A percentile compares a stretch with the other conserved stretches of the same genome.
These are phyloP conservation scores for Tachypleus tridentatus DNA, from an alignment of 1,140 invertebrate species.

Conservation along the genomic window DNA sequence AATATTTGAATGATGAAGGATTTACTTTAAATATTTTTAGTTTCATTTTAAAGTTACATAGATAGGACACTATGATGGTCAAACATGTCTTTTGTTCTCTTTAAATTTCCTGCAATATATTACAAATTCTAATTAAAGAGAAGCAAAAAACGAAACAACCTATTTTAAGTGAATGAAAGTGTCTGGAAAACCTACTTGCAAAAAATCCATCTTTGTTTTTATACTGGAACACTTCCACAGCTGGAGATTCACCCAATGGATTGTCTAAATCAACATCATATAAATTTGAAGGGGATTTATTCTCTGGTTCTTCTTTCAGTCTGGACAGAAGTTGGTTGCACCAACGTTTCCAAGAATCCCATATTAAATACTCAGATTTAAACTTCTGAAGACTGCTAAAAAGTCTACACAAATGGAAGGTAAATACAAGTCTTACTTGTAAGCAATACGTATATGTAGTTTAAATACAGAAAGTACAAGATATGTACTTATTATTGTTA, in stretches of 20 bases:
- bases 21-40: too few species aligned
- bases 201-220: constrained; percentile 32
- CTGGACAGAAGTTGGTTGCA: background rate
- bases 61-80: too few species aligned
- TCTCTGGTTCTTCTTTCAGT: background rate
- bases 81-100: too few species aligned
- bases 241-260: constrained; percentile 34
- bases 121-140: too few species aligned
- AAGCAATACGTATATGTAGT: too few species aligned
- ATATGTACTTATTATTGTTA: too few species aligned
- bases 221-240: constrained; percentile 35
- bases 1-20: too few species aligned
- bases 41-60: too few species aligned
- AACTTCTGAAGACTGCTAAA: background rate
- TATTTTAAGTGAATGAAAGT: constrained; percentile 19
- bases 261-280: background rate
- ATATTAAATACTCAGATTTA: background rate
- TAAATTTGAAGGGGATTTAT: background rate
- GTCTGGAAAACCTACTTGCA: constrained; percentile 22
- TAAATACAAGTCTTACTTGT: too few species aligned
- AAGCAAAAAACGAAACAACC: constrained; percentile 2
- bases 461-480: too few species aligned
- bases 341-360: background rate
- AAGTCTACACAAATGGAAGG: background rate
- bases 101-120: too few species aligned